A percentile compares a stretch with the other conserved stretches of the same genome.
phyloP scores from a whole-genome alignment of 2,797 vertebrate species.

The Chrosomus eos region DNA sequence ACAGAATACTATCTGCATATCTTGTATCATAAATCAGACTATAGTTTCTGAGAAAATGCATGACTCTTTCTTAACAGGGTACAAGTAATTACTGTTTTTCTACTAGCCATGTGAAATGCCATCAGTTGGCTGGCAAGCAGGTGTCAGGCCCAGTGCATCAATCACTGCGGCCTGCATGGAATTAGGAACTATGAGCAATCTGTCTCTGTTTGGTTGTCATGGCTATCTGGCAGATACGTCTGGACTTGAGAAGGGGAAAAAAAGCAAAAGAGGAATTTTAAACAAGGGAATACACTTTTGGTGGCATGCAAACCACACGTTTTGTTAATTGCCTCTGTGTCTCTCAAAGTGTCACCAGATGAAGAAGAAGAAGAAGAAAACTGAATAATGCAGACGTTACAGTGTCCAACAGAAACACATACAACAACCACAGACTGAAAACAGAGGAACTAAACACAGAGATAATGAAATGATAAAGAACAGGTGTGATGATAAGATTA shows the following conservation, averaged over 20 bases:
- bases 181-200: conserved; percentile 64
- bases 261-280: conserved; percentile 6
- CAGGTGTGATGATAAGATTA: too few relatives aligned
- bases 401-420: too few relatives aligned
- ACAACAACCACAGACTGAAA: too few relatives aligned
- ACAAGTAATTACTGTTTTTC: conserved; percentile 69
- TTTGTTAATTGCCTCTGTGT: conserved; percentile 16
- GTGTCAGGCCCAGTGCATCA: conserved; percentile 66
- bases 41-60: background rate
- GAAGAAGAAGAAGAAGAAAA: too few relatives aligned
- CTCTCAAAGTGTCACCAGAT: background rate
- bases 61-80: conserved; percentile 68
- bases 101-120: conserved; percentile 73
- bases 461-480: too few relatives aligned
- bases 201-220: conserved; percentile 60
- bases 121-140: conserved; percentile 69
- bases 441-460: too few relatives aligned
- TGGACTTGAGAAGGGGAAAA: background rate
- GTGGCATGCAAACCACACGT: conserved; percentile 13
- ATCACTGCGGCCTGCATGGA: conserved; percentile 66
- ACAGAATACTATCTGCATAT: conserved; percentile 60
- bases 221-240: conserved; percentile 52
- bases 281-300: conserved; percentile 2
- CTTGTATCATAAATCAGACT: conserved; percentile 68
- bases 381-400: too few relatives aligned